These are phyloP conservation scores for Onchidella celtica DNA, from an alignment of 2,888 invertebrate species.

Conservation along the genomic window DNA sequence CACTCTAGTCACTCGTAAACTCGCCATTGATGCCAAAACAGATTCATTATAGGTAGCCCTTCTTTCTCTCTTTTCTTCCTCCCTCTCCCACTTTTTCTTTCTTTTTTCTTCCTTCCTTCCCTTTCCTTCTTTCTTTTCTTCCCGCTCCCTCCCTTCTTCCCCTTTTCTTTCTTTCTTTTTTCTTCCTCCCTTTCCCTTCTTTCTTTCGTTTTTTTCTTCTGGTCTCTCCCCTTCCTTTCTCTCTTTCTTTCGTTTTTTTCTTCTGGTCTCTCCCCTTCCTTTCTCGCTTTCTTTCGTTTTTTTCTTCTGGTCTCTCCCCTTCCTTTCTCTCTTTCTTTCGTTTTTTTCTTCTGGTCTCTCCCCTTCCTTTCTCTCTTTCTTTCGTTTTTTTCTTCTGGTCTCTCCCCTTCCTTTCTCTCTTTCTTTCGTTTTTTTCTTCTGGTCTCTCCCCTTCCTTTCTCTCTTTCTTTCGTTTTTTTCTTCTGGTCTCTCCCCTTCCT, in stretches of 20 bases:
- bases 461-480: too few relatives aligned
- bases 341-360: too few relatives aligned
- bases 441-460: too few relatives aligned
- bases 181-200: not conserved
- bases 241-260: not conserved
- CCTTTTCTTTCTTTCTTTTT: not conserved
- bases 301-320: not conserved
- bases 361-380: not conserved
- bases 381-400: not conserved
- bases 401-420: not conserved
- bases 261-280: not conserved
- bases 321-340: not conserved
- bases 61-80: not conserved
- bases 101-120: not conserved
- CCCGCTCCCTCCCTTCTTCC: not conserved
- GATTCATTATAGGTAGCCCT: too few relatives aligned
- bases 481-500: constrained; percentile 8
- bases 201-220: not conserved
- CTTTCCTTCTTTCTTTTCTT: not conserved
- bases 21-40: too few relatives aligned
- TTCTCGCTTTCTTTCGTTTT: not conserved
- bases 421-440: constrained; percentile 13
- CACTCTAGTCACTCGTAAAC: too few relatives aligned
- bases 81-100: not conserved
- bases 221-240: not conserved